Evolutionary conservation across 2,797 vertebrate genomes (phyloP).

Genomic region (Diplodus sargus): DNA sequence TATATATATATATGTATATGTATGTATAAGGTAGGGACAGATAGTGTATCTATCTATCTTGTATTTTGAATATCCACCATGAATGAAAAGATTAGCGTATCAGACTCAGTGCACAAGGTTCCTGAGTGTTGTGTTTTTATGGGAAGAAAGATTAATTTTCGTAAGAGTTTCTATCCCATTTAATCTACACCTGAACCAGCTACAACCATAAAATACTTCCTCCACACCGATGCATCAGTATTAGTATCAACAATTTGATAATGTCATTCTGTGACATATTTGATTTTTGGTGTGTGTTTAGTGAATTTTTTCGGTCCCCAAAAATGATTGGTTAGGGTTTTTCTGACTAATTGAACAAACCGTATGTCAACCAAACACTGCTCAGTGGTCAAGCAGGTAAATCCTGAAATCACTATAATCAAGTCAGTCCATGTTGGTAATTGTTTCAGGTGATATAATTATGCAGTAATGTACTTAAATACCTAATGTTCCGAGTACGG

Average conservation of each 20-base stretch:
- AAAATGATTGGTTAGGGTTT: no score
- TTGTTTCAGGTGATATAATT: conserved; percentile 71
- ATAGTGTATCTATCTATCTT: no score
- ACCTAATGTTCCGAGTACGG: conserved; percentile 29
- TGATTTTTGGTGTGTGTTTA: no score
- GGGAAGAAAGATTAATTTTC: no score
- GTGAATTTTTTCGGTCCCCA: no score
- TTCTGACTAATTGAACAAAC: conserved; percentile 33
- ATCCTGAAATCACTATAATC: conserved; percentile 54
- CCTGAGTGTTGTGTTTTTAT: no score
- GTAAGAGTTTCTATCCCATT: no score
- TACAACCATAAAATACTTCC: background rate
- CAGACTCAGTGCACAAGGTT: no score
- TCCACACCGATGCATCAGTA: background rate
- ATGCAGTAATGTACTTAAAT: conserved; percentile 48
- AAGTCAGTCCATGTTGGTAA: conserved; percentile 39
- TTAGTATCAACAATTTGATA: background rate
- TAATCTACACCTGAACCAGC: background rate
- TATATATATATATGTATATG: no score
- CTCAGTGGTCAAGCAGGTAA: conserved; percentile 47
- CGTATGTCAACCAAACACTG: conserved; percentile 14
- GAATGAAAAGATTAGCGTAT: no score
- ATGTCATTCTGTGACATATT: background rate
- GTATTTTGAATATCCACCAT: no score
- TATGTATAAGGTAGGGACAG: no score